Evolutionary conservation across 2,113 vertebrate genomes (phyloP), one percentile per base, ranked within the genome.

Genomic region (Choloepus hoffmanni): DNA sequence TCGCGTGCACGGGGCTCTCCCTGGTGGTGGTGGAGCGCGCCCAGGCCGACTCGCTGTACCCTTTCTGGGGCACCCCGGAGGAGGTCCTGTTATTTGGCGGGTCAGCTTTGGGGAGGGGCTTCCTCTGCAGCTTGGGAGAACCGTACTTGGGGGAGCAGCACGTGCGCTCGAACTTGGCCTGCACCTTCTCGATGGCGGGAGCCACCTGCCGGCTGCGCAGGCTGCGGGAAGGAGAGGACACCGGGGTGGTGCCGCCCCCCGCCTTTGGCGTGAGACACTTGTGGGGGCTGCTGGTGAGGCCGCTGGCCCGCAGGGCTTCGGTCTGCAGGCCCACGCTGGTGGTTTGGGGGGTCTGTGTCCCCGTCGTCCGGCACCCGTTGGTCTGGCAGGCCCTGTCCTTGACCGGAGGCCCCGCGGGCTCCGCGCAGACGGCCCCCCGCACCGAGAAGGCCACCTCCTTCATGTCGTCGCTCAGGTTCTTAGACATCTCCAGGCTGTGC

Each of bases 141-240:
- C 99, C 99, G 0, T 99, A 99, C 97, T 99, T 99, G 36, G 99
- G 99, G 21, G 99, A 99, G 96, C 99, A 99, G 98, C 99, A 99
- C 13, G 99, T 98, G 53, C 99, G 99, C 97, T 99, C 99, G 53
- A 99, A 99, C 98, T 99, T 99, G 95, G 98, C 99, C 98, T 99
- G 99, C 73, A 99, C 98, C 87, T 99, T 99, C 96, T 99, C 99
- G 3, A 99, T 98, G 77, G 99, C 99, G 0, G 99, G 99, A 21
- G 99, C 99, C 98, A 99, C 99, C 97, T 99, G 99, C 55, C 99
- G 98, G 98, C 98, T 99, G 89, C 99, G 98, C 45, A 99, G 95
- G 98, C 98, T 99, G 62, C 99, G 99, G 10, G 99, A 99, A 9
- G 99, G 99, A 1, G 99, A 99, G 0, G 99, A 99, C 81, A 99